These are phyloP conservation scores for Crypturellus undulatus DNA, from an alignment of 2,113 vertebrate species.

Conservation along the genomic window DNA sequence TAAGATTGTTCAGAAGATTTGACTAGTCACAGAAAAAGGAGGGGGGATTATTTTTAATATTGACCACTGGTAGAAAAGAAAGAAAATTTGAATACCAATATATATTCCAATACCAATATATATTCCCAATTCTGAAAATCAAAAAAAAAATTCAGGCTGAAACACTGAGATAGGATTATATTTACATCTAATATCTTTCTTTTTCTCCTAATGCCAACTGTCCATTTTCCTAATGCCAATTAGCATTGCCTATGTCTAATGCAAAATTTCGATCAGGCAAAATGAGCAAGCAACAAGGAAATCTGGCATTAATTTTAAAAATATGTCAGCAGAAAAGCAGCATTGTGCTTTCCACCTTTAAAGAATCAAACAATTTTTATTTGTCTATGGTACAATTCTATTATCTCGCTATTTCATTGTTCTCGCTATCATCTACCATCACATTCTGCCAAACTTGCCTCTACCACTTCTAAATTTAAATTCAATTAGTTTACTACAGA, in stretches of 20 bases:
- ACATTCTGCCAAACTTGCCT: neutral
- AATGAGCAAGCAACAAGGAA: neutral
- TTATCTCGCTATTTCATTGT: too few relatives aligned
- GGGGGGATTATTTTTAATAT: too few relatives aligned
- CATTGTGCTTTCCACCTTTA: neutral
- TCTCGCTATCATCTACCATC: neutral
- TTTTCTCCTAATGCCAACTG: neutral
- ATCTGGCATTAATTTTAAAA: neutral
- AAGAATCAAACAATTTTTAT: too few relatives aligned
- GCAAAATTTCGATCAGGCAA: neutral
- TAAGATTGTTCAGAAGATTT: neutral
- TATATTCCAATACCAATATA: neutral
- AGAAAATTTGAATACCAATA: neutral
- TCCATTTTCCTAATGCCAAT: neutral
- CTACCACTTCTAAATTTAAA: neutral
- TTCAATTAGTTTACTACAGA: neutral
- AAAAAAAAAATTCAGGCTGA: neutral
- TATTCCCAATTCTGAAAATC: neutral
- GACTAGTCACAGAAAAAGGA: neutral
- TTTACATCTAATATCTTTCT: neutral
- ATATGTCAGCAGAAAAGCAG: neutral
- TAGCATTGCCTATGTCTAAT: neutral
- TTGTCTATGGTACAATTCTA: too few relatives aligned
- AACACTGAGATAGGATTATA: neutral
- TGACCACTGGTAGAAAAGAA: neutral